Percentiles rank a stretch among this genome's conserved stretches.
These are phyloP conservation scores for Butastur rufipennis DNA, from an alignment of 2,113 vertebrate species.

Conservation along the genomic window DNA sequence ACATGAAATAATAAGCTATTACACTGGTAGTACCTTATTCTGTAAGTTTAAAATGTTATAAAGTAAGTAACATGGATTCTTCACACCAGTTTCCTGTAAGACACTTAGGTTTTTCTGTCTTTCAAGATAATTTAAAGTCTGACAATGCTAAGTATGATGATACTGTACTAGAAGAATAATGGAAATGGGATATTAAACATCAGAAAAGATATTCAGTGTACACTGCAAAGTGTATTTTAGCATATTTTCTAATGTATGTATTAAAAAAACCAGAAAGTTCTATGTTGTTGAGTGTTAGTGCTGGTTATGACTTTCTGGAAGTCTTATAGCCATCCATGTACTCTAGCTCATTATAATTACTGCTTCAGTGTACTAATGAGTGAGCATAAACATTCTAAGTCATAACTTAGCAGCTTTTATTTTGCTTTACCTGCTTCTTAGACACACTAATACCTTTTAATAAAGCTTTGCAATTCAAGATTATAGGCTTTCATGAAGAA, in stretches of 20 bases:
- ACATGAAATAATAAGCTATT: background rate
- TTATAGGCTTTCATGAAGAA: slow-evolving; percentile 20
- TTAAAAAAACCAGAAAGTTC: background rate
- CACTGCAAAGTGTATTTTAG: background rate
- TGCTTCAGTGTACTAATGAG: background rate
- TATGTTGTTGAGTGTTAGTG: background rate
- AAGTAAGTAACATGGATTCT: background rate
- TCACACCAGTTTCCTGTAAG: background rate
- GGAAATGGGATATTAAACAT: background rate
- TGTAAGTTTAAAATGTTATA: background rate
- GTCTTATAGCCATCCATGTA: background rate
- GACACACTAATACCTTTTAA: background rate
- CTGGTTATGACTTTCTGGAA: background rate
- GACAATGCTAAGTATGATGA: background rate
- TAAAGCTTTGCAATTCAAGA: slow-evolving; percentile 15
- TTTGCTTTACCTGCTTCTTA: slow-evolving; percentile 15
- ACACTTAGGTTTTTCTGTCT: background rate
- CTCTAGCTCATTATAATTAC: background rate
- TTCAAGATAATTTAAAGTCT: background rate
- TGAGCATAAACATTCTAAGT: background rate
- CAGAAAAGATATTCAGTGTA: background rate
- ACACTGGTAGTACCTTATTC: background rate
- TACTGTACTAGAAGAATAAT: background rate
- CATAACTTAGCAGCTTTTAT: background rate
- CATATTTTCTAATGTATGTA: background rate